Evolutionary conservation across 2,888 invertebrate genomes (phyloP).

Genomic region (Andrena fulva): DNA sequence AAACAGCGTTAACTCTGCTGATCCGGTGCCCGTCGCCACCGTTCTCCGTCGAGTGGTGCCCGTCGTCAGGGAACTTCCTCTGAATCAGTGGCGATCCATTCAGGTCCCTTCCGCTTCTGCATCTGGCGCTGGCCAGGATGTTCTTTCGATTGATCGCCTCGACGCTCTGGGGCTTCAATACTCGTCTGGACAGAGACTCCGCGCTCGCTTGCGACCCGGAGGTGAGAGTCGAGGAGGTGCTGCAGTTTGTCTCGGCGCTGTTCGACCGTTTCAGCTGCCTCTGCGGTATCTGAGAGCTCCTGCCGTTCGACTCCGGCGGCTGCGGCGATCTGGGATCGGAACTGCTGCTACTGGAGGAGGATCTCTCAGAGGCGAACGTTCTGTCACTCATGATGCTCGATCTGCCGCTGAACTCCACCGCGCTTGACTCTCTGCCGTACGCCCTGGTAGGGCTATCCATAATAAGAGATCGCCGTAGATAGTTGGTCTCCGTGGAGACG

Average conservation of each 20-base stretch:
- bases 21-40: slow-evolving; percentile 24
- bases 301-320: slow-evolving; percentile 58
- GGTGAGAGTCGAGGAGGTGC: slow-evolving; percentile 90
- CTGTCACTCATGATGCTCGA: slow-evolving; percentile 60
- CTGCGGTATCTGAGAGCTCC: slow-evolving; percentile 77
- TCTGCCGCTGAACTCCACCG: slow-evolving; percentile 44
- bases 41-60: slow-evolving; percentile 64
- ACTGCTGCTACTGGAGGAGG: slow-evolving; percentile 85
- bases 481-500: slow-evolving; percentile 85
- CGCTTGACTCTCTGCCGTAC: slow-evolving; percentile 26
- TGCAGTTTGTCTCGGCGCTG: slow-evolving; percentile 91
- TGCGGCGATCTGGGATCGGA: slow-evolving; percentile 73
- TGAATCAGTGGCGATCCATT: slow-evolving; percentile 91
- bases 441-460: slow-evolving; percentile 80
- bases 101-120: slow-evolving; percentile 92
- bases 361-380: slow-evolving; percentile 78
- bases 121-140: slow-evolving; percentile 94
- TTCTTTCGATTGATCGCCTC: slow-evolving; percentile 95
- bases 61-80: slow-evolving; percentile 87
- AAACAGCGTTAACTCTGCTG: background rate
- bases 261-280: slow-evolving; percentile 88
- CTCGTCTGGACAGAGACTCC: slow-evolving; percentile 86
- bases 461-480: slow-evolving; percentile 84
- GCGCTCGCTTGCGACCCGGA: slow-evolving; percentile 91
- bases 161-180: slow-evolving; percentile 92